Base-by-base conservation (phyloP, 2,113 vertebrate genomes). In the Cichladusa arquata region DNA sequence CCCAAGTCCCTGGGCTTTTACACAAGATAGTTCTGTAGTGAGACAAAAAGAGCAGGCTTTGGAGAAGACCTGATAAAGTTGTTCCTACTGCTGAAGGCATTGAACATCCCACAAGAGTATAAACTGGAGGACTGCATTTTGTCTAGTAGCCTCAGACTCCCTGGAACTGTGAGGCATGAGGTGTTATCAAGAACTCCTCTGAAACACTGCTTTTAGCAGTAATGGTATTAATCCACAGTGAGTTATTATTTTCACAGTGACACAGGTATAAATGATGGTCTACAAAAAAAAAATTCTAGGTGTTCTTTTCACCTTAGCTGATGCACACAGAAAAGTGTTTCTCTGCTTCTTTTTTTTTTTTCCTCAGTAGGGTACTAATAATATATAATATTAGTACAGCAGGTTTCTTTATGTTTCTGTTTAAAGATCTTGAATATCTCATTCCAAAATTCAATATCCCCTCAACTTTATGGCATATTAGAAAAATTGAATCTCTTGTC, bases 321-420 rank as follows among this genome's bases (percentile, higher is more conserved):
- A 71, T 36, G 14, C 8, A 54, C 38, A 67, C 9, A 78, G 15
- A 76, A 38, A 48, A 70, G 9, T 36, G 22, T 56, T 57, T 53
- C 48, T 58, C 38, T 47, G 18, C 6, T 48, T 8, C 1, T 15
- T 45, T 38, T 50, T 11, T 20, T 56, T 14, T 28, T 57, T 22
- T 31, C 25, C 25, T 50, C 4, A 0, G 4, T 50, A 48, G 18
- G 51, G 4, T 1, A 1, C 3, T 58, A n/a, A 22, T 34, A 44
- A 40, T 7, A 38, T 8, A 50, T 9, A 51, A 19, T 44, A 26
- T 22, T 25, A 31, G 8, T 57, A 66, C 2, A 25, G 8, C 8
- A 34, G 17, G 5, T 66, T 66, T 57, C 34, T 66, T 57, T 25
- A 11, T 3, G 3, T 58, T 48, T 66, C 28, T 86, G 10, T 76